Percentiles rank a stretch among this genome's conserved stretches.
Evolutionary conservation across 92 coral and sea anemone genomes (phyloP).

Genomic region (Porites rus): DNA sequence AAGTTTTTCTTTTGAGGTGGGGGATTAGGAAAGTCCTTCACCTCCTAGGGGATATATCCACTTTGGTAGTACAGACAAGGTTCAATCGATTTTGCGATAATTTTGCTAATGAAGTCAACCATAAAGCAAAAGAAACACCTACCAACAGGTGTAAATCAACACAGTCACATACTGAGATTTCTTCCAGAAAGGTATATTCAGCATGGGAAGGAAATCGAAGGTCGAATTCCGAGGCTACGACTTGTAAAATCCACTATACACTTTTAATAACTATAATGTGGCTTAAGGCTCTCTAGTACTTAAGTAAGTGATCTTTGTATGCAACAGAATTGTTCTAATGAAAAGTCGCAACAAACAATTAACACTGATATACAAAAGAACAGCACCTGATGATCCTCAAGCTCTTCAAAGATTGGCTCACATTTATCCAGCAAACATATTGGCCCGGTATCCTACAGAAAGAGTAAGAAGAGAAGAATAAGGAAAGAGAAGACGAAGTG

Average conservation of each 20-base stretch:
- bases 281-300: neutral
- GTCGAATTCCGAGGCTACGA: neutral
- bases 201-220: too few relatives aligned
- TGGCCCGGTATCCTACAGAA: slow-evolving; percentile 90
- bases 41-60: too few relatives aligned
- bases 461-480: neutral
- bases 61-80: too few relatives aligned
- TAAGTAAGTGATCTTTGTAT: neutral
- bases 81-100: too few relatives aligned
- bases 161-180: too few relatives aligned
- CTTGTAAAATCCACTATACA: neutral
- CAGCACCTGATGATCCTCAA: slow-evolving; percentile 95
- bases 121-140: too few relatives aligned
- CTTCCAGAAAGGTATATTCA: too few relatives aligned
- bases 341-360: neutral
- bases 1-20: neutral
- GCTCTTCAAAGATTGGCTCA: slow-evolving; percentile 98
- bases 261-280: neutral
- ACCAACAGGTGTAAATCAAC: too few relatives aligned
- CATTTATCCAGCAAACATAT: slow-evolving; percentile 88
- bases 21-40: too few relatives aligned
- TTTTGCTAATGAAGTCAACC: too few relatives aligned
- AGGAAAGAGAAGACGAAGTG: neutral
- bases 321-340: neutral
- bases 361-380: neutral